Evolutionary conservation across 2,888 invertebrate species (phyloP).

Genomic region (Amaurobius ferox): DNA sequence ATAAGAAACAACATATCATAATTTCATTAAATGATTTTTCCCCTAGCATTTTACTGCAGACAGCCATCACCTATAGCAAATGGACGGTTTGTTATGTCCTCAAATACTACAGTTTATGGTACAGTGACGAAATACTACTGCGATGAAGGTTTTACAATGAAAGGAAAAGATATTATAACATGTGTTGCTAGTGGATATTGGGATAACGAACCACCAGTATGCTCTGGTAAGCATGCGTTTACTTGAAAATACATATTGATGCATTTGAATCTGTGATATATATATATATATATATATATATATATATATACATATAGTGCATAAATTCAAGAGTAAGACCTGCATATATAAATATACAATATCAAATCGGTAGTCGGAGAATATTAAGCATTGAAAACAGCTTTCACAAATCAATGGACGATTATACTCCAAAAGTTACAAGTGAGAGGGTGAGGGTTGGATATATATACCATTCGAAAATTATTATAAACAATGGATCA

Average conservation of each 20-base stretch:
- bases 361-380: too few relatives aligned
- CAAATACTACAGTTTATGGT: slow-evolving; percentile 80
- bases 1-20: too few relatives aligned
- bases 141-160: slow-evolving; percentile 82
- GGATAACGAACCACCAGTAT: slow-evolving; percentile 86
- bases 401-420: too few relatives aligned
- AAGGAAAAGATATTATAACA: slow-evolving; percentile 83
- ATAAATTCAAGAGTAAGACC: neutral
- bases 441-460: too few relatives aligned
- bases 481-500: too few relatives aligned
- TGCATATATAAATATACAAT: too few relatives aligned
- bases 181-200: slow-evolving; percentile 88
- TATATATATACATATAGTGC: neutral
- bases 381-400: too few relatives aligned
- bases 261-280: neutral
- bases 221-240: slow-evolving; percentile 77
- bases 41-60: slow-evolving; percentile 84
- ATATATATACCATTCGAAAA: too few relatives aligned
- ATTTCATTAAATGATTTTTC: too few relatives aligned
- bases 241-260: neutral
- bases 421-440: too few relatives aligned
- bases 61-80: slow-evolving; percentile 83
- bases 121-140: slow-evolving; percentile 87
- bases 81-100: slow-evolving; percentile 77
- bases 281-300: too few relatives aligned